Evolutionary conservation across 2,113 vertebrate genomes (phyloP).

Genomic region (Coptodon bakossiorum): DNA sequence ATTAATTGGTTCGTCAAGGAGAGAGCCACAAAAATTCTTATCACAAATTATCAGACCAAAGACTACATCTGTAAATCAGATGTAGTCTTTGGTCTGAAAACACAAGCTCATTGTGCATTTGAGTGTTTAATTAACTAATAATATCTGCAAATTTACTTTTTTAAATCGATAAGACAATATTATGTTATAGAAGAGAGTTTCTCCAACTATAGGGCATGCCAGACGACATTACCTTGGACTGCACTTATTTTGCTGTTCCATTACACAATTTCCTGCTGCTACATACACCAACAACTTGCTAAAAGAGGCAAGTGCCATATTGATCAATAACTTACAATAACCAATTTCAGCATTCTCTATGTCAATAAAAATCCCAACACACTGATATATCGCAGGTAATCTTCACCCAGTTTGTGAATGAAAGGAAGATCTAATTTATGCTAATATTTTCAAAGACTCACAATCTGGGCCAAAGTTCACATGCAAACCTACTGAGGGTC

Average conservation of each 20-base stretch:
- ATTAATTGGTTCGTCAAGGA: neutral
- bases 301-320: neutral
- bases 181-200: neutral
- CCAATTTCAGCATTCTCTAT: neutral
- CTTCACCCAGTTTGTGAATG: neutral
- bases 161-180: neutral
- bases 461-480: neutral
- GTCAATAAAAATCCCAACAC: neutral
- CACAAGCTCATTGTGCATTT: neutral
- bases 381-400: neutral
- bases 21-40: neutral
- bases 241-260: neutral
- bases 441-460: neutral
- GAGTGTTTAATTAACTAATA: neutral
- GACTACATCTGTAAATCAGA: neutral
- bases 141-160: neutral
- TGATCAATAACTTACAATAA: neutral
- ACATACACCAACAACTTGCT: neutral
- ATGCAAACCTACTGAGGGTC: neutral
- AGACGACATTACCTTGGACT: neutral
- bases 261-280: neutral
- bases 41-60: neutral
- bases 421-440: neutral
- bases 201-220: neutral
- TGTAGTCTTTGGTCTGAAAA: neutral